These are phyloP conservation scores for Latrodectus geometricus DNA, from an alignment of 1,140 invertebrate genomes.

Conservation along the genomic window DNA sequence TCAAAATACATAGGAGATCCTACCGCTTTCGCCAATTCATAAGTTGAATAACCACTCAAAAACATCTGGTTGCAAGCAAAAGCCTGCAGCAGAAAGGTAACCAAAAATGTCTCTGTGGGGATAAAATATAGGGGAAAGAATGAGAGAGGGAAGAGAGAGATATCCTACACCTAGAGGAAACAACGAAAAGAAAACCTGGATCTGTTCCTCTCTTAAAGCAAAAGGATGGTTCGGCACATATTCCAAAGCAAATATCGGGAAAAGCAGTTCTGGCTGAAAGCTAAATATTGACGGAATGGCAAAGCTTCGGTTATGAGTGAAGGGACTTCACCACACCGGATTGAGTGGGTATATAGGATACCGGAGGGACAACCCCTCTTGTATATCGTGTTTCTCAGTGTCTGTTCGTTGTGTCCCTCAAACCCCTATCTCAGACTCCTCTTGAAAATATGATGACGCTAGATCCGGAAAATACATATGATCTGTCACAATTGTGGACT, in stretches of 20 bases:
- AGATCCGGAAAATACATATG: slow-evolving; percentile 4
- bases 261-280: not conserved
- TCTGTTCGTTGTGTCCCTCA: not conserved
- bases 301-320: slow-evolving; percentile 28
- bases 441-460: slow-evolving; percentile 40
- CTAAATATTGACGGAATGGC: slow-evolving; percentile 41
- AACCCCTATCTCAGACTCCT: not conserved
- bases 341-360: not conserved
- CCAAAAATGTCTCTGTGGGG: no score
- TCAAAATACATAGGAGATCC: no score
- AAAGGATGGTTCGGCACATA: slow-evolving; percentile 29
- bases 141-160: no score
- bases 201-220: not conserved
- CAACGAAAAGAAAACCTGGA: not conserved
- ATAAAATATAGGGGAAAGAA: no score
- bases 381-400: not conserved
- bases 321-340: not conserved
- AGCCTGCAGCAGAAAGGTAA: no score
- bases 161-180: not conserved
- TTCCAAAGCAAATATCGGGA: slow-evolving; percentile 19
- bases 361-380: not conserved
- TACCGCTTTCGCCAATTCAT: no score
- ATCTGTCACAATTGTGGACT: slow-evolving; percentile 44
- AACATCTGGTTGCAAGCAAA: no score
- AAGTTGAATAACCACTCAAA: no score